phyloP scores from a whole-genome alignment of 2,113 vertebrate species.

The Pygoscelis antarcticus region DNA sequence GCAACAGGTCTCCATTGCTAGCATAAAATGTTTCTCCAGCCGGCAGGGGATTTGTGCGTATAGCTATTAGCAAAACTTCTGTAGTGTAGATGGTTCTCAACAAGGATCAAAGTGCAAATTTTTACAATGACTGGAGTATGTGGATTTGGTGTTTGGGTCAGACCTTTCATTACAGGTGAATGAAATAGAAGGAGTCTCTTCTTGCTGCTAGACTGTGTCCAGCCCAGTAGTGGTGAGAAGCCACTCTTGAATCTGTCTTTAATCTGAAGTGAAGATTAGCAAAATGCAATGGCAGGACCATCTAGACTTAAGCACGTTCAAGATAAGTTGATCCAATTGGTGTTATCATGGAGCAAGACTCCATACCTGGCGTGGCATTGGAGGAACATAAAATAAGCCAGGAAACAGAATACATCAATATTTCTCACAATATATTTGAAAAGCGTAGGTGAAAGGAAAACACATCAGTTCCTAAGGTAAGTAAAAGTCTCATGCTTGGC shows the following conservation, averaged over 20 bases:
- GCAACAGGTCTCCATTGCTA: background rate
- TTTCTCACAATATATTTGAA: background rate
- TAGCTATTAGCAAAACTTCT: background rate
- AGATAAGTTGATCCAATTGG: background rate
- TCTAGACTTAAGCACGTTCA: background rate
- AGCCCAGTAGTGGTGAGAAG: background rate
- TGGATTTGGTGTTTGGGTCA: background rate
- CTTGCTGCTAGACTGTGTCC: background rate
- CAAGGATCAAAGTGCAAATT: background rate
- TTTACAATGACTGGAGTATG: background rate
- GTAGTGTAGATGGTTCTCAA: background rate
- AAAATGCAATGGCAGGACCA: background rate
- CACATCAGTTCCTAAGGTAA: background rate
- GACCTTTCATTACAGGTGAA: background rate
- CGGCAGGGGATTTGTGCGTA: background rate
- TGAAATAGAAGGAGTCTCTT: background rate
- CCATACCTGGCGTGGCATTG: fast-evolving
- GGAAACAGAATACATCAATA: background rate
- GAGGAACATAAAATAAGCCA: background rate
- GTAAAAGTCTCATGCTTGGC: background rate
- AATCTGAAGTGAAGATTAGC: background rate
- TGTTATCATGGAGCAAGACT: background rate
- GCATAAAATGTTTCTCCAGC: background rate
- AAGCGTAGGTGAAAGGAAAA: background rate
- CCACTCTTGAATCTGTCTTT: background rate